A percentile compares a stretch with the other conserved stretches of the same genome.
These are phyloP conservation scores for Lepidurus arcticus DNA, from an alignment of 1,140 invertebrate genomes.

Conservation along the genomic window DNA sequence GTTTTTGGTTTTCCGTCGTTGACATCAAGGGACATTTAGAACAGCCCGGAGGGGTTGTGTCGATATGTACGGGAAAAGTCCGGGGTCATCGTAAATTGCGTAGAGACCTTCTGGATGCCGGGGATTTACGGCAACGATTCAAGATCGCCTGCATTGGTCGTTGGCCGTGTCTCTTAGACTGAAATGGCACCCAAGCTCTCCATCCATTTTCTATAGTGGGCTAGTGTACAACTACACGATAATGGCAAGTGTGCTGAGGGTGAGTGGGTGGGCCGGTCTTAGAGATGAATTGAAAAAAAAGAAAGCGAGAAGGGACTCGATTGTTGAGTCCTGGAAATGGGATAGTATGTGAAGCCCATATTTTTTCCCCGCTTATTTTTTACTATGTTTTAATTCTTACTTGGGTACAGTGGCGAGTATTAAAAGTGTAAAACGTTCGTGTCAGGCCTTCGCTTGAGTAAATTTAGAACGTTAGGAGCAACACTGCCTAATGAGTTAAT, in stretches of 20 bases:
- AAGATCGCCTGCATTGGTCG: not conserved
- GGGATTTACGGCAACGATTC: conserved; percentile 18
- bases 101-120: conserved; percentile 6
- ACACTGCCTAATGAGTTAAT: not conserved
- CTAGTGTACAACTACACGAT: not conserved
- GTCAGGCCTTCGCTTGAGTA: not conserved
- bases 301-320: no score
- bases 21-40: conserved; percentile 2
- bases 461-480: not conserved
- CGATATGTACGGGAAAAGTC: not conserved
- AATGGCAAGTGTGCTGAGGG: conserved; percentile 3
- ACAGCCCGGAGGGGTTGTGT: not conserved
- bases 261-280: not conserved
- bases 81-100: conserved; percentile 11
- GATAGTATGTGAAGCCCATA: no score
- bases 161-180: not conserved
- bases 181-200: not conserved
- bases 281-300: no score
- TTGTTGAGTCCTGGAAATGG: no score
- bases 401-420: no score
- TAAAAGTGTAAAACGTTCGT: not conserved
- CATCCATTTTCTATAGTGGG: not conserved
- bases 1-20: not conserved
- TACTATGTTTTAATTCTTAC: no score
- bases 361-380: no score